Conservation (phyloP, 2,888 invertebrate genomes). For the Hemistola chrysoprasaria region DNA sequence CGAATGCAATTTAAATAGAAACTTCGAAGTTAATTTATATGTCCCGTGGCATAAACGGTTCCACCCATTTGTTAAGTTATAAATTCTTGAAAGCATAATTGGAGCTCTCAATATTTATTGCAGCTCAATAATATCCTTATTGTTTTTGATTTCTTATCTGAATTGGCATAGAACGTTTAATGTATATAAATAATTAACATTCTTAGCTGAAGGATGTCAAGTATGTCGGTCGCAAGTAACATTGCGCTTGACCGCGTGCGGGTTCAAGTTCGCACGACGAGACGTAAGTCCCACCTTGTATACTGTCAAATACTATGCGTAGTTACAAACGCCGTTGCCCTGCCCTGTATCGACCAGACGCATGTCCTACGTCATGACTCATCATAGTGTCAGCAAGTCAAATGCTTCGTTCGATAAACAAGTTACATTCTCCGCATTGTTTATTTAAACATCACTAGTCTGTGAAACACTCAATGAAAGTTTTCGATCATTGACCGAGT, state of each 20-base stretch:
- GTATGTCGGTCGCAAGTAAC: constrained; percentile 24
- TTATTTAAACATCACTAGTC: constrained; percentile 55
- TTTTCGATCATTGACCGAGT: constrained; percentile 52
- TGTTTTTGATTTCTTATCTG: constrained; percentile 32
- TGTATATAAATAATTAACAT: constrained; percentile 4
- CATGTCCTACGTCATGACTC: constrained; percentile 60
- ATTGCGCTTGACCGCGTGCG: constrained; percentile 63
- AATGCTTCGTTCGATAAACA: constrained; percentile 64
- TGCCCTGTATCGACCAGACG: constrained; percentile 35
- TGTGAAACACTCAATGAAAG: constrained; percentile 47
- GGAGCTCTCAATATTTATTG: constrained; percentile 28
- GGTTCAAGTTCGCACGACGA: constrained; percentile 66
- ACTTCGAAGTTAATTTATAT: constrained; percentile 28
- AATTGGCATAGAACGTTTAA: constrained; percentile 21
- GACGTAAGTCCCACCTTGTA: constrained; percentile 31
- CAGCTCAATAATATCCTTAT: constrained; percentile 20
- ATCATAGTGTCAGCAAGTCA: constrained; percentile 64
- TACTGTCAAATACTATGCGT: constrained; percentile 49
- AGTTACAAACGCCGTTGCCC: constrained; percentile 31
- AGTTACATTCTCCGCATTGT: constrained; percentile 51
- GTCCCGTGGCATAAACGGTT: constrained; percentile 15
- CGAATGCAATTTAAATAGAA: constrained; percentile 21
- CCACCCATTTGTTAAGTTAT: constrained; percentile 32
- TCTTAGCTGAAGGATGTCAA: not conserved
- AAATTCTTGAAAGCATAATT: constrained; percentile 24